Evolutionary conservation across 2,888 invertebrate species (phyloP).

Genomic region (Augiades crinisus): DNA sequence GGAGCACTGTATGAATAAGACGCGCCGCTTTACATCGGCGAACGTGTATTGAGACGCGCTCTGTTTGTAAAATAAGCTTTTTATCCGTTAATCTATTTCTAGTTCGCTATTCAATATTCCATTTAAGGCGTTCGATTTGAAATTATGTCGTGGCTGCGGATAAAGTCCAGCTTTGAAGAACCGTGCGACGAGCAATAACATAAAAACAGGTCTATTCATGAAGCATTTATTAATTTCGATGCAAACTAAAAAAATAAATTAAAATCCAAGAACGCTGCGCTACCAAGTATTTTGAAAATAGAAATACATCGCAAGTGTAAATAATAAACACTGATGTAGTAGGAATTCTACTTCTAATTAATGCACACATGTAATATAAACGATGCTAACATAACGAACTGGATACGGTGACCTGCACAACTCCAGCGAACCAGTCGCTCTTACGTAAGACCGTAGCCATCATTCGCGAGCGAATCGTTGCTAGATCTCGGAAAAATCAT

Average conservation of each 20-base stretch:
- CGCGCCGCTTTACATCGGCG: slow-evolving; percentile 21
- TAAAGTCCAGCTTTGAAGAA: background rate
- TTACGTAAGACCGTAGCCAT: slow-evolving; percentile 23
- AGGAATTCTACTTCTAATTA: too few relatives aligned
- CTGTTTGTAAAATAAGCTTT: slow-evolving; percentile 23
- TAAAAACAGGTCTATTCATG: background rate
- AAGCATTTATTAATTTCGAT: background rate
- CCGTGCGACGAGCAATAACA: background rate
- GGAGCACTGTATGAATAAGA: slow-evolving; percentile 27
- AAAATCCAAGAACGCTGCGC: too few relatives aligned
- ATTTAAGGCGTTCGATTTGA: slow-evolving; percentile 13
- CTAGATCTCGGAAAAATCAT: slow-evolving; percentile 58
- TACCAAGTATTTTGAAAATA: too few relatives aligned
- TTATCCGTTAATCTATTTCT: slow-evolving; percentile 22
- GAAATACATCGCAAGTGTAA: too few relatives aligned
- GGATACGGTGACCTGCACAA: slow-evolving; percentile 3
- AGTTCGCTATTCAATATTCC: slow-evolving; percentile 16
- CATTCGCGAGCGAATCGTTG: slow-evolving; percentile 24
- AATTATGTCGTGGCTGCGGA: background rate
- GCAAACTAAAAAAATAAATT: too few relatives aligned
- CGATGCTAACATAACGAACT: background rate
- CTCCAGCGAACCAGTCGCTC: slow-evolving; percentile 5
- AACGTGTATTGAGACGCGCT: slow-evolving; percentile 24
- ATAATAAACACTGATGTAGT: too few relatives aligned
- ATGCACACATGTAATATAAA: too few relatives aligned